Evolutionary conservation across 2,888 invertebrate genomes (phyloP).

Genomic region (Xestia c-nigrum): DNA sequence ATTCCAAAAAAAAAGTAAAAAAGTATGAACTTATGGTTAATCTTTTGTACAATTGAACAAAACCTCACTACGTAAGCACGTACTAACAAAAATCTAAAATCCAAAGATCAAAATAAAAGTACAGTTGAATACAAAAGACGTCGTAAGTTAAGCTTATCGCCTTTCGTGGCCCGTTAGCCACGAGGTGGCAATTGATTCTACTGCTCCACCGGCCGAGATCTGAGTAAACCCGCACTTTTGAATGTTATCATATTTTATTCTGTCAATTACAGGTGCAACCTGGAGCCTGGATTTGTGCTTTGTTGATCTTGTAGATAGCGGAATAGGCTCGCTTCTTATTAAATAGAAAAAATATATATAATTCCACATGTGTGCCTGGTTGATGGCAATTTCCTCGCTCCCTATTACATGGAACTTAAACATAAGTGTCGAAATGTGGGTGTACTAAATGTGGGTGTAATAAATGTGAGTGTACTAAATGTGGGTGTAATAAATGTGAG

Average conservation of each 20-base stretch:
- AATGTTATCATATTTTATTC: conserved; percentile 85
- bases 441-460: too few species aligned
- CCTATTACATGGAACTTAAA: too few species aligned
- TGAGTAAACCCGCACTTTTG: conserved; percentile 79
- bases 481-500: too few species aligned
- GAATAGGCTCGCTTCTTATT: neutral
- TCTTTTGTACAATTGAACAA: neutral
- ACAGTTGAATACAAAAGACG: conserved; percentile 84
- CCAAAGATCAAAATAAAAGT: conserved; percentile 79
- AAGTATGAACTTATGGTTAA: neutral
- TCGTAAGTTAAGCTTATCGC: conserved; percentile 88
- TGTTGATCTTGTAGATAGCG: neutral
- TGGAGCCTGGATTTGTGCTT: conserved; percentile 1
- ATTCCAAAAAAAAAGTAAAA: neutral
- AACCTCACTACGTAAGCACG: conserved; percentile 2
- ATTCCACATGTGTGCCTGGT: neutral
- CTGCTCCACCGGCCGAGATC: conserved; percentile 75
- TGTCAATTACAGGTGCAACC: conserved; percentile 79
- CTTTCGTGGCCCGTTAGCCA: conserved; percentile 84
- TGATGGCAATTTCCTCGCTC: too few species aligned
- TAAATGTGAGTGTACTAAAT: too few species aligned
- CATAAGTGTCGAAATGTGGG: too few species aligned
- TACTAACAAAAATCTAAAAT: conserved; percentile 52
- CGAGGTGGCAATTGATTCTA: conserved; percentile 86
- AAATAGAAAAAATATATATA: too few species aligned